Evolutionary conservation across 2,113 vertebrate species (phyloP), one percentile per base, ranked within the genome.

Genomic region (Gnathonemus echidnorhynchus): DNA sequence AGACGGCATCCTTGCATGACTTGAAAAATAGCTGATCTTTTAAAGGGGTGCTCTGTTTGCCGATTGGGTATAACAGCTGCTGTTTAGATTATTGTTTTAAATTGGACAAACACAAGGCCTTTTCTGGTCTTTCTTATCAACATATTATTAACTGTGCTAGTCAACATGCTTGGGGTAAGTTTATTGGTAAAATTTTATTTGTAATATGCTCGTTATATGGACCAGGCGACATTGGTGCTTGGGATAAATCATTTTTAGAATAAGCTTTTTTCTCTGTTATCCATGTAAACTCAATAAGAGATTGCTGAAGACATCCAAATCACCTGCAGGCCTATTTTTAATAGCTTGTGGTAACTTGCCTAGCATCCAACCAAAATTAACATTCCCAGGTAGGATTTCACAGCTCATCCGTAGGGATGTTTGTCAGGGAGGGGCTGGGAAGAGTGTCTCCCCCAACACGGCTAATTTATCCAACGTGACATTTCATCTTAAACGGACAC

Each of bases 401-500:
- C 35, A 42, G 13, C 7, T 42, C 31, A 39, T 80, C 74, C 2
- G 2, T 17, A 13, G 62, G 27, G 62, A 80, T 80, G 42, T 48
- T 48, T 0, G 42, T 85, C 35, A 11, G 21, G 21, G 83, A 27
- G n/a, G 46, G 85, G 85, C 21, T 3, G 15, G 49, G 86, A 52
- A 53, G 13, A 53, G n/a, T 31, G 31, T 52, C n/a, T 15, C 13
- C 13, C 6, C 49, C 19, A 87, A 39, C 5, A 24, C 7, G 17
- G 49, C 83, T 53, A 17, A 52, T 52, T 87, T 39, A 35, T 53
- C 50, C 11, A 27, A 31, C n/a, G 10, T 52, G 86, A 94, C 94
- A 93, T 95, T 93, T 95, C 94, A 88, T 93, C 94, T 93, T 91
- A 93, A 96, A 95, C 93, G 94, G 39, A 96, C 95, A 96, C 95